Evolutionary conservation across 2,797 vertebrate species (phyloP).

Genomic region (Graptemys geographica): DNA sequence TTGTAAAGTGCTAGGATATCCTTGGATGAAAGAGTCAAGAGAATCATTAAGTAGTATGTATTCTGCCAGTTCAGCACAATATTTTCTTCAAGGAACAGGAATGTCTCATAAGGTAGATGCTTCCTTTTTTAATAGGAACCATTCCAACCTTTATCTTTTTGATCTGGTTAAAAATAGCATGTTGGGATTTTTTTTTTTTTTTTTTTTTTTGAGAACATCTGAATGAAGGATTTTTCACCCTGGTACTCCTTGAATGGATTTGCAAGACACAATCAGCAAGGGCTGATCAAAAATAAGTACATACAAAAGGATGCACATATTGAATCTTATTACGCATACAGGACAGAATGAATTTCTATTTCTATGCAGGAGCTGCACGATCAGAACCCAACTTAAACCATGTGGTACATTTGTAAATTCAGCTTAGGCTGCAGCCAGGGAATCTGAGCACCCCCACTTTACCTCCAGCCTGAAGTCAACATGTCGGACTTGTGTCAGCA

Average conservation of each 20-base stretch:
- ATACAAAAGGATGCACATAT: background rate
- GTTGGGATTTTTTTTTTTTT: background rate
- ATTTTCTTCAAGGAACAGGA: background rate
- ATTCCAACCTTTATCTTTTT: background rate
- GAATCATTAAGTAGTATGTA: background rate
- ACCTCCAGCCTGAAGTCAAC: background rate
- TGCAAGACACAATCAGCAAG: background rate
- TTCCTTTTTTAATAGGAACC: background rate
- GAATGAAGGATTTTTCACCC: background rate
- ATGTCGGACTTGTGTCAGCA: background rate
- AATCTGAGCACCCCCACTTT: background rate
- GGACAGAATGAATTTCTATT: background rate
- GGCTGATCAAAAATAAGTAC: background rate
- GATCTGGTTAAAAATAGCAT: background rate
- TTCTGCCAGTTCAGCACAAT: background rate
- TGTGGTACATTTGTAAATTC: background rate
- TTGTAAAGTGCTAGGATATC: background rate
- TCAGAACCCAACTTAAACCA: background rate
- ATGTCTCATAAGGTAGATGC: background rate
- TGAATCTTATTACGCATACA: background rate
- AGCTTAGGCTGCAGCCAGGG: background rate
- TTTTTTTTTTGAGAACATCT: background rate
- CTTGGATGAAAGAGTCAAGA: background rate
- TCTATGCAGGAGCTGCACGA: background rate
- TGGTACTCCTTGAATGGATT: background rate